phyloP scores from a whole-genome alignment of 2,113 vertebrate species.

The Cervus canadensis region DNA sequence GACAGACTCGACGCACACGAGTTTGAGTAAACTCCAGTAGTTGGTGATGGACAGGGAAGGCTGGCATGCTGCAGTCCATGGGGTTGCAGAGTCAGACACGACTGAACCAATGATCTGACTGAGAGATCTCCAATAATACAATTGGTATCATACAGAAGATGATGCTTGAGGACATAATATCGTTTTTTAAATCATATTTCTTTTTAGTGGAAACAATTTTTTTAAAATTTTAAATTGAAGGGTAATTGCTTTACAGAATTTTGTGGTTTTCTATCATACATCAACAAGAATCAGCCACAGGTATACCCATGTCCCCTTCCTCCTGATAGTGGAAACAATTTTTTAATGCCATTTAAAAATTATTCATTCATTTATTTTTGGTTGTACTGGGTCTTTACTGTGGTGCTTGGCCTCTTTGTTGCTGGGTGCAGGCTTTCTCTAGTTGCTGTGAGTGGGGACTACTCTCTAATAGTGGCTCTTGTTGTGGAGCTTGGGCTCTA shows the following conservation, averaged over 20 bases:
- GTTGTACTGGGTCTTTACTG: background rate
- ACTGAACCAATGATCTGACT: background rate
- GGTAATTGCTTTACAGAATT: background rate
- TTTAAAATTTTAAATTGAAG: background rate
- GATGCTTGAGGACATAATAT: background rate
- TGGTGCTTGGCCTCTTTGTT: background rate
- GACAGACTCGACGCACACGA: accelerated
- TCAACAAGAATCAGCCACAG: background rate
- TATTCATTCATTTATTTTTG: background rate
- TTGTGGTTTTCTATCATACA: background rate
- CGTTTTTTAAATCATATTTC: background rate
- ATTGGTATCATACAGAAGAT: background rate
- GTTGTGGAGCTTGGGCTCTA: background rate
- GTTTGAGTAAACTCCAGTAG: background rate
- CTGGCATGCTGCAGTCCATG: background rate
- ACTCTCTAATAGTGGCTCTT: background rate
- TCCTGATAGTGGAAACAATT: background rate
- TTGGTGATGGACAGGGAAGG: background rate
- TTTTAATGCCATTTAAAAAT: background rate
- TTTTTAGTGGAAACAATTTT: background rate
- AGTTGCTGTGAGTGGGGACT: background rate
- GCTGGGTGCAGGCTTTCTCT: background rate
- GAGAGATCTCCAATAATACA: background rate
- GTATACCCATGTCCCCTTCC: background rate
- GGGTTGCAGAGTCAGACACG: background rate